A percentile compares a stretch with the other conserved stretches of the same genome.
These are phyloP conservation scores for Ranitomeya variabilis DNA, from an alignment of 2,113 vertebrate species.

Conservation along the genomic window DNA sequence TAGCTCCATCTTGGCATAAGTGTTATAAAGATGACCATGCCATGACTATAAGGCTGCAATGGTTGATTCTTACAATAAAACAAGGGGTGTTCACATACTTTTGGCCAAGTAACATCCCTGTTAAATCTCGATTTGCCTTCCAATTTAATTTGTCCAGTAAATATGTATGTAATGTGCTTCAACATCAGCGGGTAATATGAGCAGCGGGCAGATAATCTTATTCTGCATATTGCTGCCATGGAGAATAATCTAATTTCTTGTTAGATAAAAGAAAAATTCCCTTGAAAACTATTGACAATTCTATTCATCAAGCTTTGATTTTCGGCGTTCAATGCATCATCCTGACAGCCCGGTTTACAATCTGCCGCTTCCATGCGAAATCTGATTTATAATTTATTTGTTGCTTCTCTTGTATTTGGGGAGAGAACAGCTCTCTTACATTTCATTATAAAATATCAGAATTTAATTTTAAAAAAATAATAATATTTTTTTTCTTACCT, in stretches of 20 bases:
- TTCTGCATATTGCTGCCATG: slow-evolving; percentile 20
- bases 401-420: not conserved
- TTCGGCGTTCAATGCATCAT: slow-evolving; percentile 23
- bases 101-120: not conserved
- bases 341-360: slow-evolving; percentile 8
- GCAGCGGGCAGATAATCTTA: slow-evolving; percentile 26
- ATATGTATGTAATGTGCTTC: slow-evolving; percentile 13
- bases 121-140: not conserved
- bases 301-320: slow-evolving; percentile 46
- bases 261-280: slow-evolving; percentile 11
- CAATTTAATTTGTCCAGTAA: not conserved
- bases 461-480: not conserved
- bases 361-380: not conserved
- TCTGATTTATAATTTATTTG: slow-evolving; percentile 21
- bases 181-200: not conserved
- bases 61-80: not conserved
- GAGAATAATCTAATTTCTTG: slow-evolving; percentile 42
- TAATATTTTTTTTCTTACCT: not conserved
- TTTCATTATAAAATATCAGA: not conserved
- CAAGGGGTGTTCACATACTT: not conserved
- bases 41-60: not conserved
- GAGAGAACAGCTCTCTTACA: not conserved
- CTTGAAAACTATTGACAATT: slow-evolving; percentile 45
- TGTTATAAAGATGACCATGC: no score
- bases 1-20: no score